Conservation (phyloP, 92 coral and sea anemone species). For the Meandrina meandrites region DNA sequence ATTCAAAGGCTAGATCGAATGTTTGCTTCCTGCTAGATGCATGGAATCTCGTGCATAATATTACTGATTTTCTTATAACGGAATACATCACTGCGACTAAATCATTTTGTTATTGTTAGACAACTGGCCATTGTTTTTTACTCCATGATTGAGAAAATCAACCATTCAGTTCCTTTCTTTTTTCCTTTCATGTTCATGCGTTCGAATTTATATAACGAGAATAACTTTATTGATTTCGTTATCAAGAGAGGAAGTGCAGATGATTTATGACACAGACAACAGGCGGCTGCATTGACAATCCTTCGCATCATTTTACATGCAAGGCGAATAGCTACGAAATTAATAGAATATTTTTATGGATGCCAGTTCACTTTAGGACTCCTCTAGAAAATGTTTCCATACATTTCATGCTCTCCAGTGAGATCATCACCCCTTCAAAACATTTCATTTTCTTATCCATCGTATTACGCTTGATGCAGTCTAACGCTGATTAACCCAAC, state of each 20-base stretch:
- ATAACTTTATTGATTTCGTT: not conserved
- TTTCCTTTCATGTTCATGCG: not conserved
- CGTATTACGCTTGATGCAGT: not conserved
- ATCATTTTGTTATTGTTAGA: not conserved
- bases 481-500: not conserved
- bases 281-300: too few species aligned
- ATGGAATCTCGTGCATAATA: not conserved
- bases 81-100: not conserved
- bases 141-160: not conserved
- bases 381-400: too few species aligned
- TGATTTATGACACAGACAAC: not conserved
- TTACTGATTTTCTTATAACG: not conserved
- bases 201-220: not conserved
- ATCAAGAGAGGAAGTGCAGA: too few species aligned
- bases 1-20: not conserved
- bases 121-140: not conserved
- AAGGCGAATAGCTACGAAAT: too few species aligned
- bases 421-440: too few species aligned
- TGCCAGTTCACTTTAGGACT: not conserved
- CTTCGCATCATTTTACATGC: too few species aligned
- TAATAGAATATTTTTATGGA: too few species aligned
- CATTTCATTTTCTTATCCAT: not conserved
- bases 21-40: not conserved
- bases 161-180: too few species aligned
- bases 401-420: not conserved